phyloP scores from a whole-genome alignment of 2,113 vertebrate genomes.

The Cathartes aura region DNA sequence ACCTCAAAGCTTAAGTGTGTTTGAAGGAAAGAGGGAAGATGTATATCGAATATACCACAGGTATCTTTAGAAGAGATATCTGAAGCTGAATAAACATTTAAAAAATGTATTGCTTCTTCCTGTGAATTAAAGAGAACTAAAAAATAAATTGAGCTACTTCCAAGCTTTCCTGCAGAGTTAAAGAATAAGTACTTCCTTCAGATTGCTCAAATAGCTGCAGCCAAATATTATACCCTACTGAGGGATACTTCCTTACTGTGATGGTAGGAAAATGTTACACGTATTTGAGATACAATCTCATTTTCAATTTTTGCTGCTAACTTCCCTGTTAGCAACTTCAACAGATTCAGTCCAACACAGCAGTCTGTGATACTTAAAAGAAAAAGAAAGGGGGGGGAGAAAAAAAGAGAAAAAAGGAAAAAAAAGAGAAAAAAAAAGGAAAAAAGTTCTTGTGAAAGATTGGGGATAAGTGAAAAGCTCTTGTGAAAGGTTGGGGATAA shows the following conservation, averaged over 20 bases:
- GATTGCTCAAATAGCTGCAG: not conserved
- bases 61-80: constrained; percentile 39
- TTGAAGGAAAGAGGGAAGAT: constrained; percentile 55
- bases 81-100: constrained; percentile 73
- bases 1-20: constrained; percentile 63
- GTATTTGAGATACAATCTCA: not conserved
- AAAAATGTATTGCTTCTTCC: constrained; percentile 35
- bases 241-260: not conserved
- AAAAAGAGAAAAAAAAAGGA: not conserved
- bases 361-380: not conserved
- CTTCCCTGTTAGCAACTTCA: not conserved
- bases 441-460: not conserved
- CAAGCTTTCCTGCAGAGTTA: not conserved
- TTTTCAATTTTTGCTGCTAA: not conserved
- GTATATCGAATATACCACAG: constrained; percentile 18
- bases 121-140: constrained; percentile 20
- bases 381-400: not conserved
- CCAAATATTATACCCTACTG: not conserved
- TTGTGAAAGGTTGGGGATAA: not conserved
- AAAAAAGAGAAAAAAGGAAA: accelerated
- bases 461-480: constrained; percentile 15
- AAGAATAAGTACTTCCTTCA: not conserved
- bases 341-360: not conserved
- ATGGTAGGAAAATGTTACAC: not conserved
- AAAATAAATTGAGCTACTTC: not conserved